phyloP scores from a whole-genome alignment of 2,888 invertebrate genomes.

The Rutpela maculata region DNA sequence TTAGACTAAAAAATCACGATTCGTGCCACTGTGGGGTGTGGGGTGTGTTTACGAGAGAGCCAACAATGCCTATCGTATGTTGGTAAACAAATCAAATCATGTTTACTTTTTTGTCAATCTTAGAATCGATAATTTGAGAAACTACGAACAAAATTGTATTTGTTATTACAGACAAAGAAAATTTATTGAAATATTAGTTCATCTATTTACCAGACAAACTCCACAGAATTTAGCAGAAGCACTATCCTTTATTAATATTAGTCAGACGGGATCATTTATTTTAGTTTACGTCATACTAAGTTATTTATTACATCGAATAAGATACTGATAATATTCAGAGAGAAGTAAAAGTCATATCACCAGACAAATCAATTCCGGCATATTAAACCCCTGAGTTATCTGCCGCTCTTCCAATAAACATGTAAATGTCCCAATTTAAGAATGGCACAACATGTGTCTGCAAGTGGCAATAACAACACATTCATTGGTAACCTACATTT shows the following conservation, averaged over 20 bases:
- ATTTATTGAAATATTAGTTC: no score
- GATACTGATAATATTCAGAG: neutral
- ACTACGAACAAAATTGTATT: no score
- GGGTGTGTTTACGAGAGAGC: no score
- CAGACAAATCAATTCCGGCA: conserved; percentile 1
- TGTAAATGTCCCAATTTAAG: conserved; percentile 19
- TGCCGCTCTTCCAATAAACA: conserved; percentile 24
- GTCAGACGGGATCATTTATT: neutral
- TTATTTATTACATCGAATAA: conserved; percentile 3
- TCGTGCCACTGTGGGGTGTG: no score
- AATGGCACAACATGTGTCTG: conserved; percentile 24
- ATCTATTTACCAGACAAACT: neutral
- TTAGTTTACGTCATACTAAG: neutral
- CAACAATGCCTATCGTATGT: no score
- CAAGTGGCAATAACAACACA: conserved; percentile 21
- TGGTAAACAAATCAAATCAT: no score
- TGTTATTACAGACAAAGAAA: no score
- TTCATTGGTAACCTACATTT: conserved; percentile 38
- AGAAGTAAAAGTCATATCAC: conserved; percentile 2
- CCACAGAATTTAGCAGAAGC: neutral
- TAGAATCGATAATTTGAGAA: no score
- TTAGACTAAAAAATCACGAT: no score
- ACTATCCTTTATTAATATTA: neutral
- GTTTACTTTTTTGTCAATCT: no score
- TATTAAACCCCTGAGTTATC: neutral